phyloP scores from a whole-genome alignment of 1,140 invertebrate species.

The Neoseiulus cucumeris region DNA sequence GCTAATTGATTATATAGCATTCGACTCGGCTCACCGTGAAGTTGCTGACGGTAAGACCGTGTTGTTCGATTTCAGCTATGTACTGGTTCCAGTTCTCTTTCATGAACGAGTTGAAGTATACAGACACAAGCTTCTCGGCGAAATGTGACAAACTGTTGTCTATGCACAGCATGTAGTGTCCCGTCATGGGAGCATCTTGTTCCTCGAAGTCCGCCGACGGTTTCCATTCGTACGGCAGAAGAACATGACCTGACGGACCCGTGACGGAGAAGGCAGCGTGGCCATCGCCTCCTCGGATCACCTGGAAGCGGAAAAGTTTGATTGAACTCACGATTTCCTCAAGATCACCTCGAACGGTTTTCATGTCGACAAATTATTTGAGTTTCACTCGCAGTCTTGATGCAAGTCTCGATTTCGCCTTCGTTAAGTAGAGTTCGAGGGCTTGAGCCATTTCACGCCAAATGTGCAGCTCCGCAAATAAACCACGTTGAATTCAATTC shows the following conservation, averaged over 20 bases:
- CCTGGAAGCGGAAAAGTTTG: conserved; percentile 19
- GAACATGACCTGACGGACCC: conserved; percentile 56
- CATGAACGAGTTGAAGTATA: conserved; percentile 75
- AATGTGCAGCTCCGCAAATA: too few species aligned
- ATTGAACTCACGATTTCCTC: too few species aligned
- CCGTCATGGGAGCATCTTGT: conserved; percentile 34
- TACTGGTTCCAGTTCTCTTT: conserved; percentile 86
- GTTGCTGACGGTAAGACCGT: conserved; percentile 68
- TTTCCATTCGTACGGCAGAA: conserved; percentile 74
- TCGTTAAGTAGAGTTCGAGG: too few species aligned
- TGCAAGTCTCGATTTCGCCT: too few species aligned
- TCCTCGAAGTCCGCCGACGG: conserved; percentile 68
- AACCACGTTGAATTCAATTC: too few species aligned
- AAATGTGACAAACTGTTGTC: conserved; percentile 86
- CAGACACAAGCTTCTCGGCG: conserved; percentile 70
- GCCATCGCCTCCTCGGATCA: conserved; percentile 64
- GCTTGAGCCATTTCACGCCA: too few species aligned
- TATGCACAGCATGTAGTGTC: conserved; percentile 65
- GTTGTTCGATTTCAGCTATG: conserved; percentile 61
- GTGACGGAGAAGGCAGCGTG: conserved; percentile 75
- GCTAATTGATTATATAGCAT: background rate
- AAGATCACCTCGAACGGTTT: too few species aligned
- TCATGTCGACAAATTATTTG: too few species aligned
- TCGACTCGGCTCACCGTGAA: conserved; percentile 58
- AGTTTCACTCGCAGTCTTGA: too few species aligned